Evolutionary conservation across 2,113 vertebrate species (phyloP), one percentile per base, ranked within the genome.

Genomic region (Periophthalmus modestus): DNA sequence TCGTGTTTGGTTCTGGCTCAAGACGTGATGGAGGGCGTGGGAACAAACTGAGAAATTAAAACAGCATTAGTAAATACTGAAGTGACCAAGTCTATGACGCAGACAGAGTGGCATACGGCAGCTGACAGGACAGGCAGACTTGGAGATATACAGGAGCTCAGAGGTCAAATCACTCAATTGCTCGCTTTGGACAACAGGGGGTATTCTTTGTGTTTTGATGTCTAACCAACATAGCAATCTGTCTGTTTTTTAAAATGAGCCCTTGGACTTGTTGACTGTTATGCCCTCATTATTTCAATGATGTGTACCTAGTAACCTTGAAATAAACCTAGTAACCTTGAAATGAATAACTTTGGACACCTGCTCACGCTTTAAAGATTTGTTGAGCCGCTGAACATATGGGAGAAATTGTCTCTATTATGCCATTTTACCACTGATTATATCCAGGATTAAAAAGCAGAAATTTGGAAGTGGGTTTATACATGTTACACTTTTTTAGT

Each of bases 361-460:
- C 83, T 79, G 87, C 85, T 90, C 85, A 82, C 81, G 82, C 82
- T 74, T 48, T 88, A 82, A 87, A 85, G 82, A 75, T 82, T 83
- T 85, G 55, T 75, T 54, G 67, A 80, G 75, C 77, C 66, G 85
- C 65, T 71, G 80, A 73, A 85, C 89, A 90, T 83, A 81, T 92
- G 88, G 88, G 80, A 77, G n/a, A 71, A 73, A 84, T 88, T 90
- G 58, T 79, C 69, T 80, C 74, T 73, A 59, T 87, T 77, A 76
- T 80, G 72, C 63, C 52, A 80, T 82, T 85, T 84, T 76, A 86
- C 84, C 79, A 72, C 79, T 78, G 85, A 84, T 78, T 83, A 77
- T 85, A 86, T 68, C 78, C 84, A 86, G 80, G 67, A 82, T 74
- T 87, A 69, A 68, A 79, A 79, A 57, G 48, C 47, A 78, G 66